These are phyloP conservation scores for Panopea generosa DNA, from an alignment of 2,888 invertebrate genomes.

Conservation along the genomic window DNA sequence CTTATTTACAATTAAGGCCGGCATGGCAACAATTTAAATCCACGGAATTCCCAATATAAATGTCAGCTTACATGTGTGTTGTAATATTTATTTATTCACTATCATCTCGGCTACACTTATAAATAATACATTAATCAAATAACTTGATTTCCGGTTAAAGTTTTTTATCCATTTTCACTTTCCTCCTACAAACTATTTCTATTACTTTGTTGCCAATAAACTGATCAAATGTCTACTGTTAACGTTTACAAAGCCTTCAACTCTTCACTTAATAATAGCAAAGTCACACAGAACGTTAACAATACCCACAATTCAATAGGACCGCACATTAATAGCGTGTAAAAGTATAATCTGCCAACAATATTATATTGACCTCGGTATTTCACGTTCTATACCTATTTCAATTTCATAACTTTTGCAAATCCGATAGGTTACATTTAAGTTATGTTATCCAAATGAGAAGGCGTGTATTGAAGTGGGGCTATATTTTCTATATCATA, in stretches of 20 bases:
- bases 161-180: too few species aligned
- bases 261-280: neutral
- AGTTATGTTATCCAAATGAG: too few species aligned
- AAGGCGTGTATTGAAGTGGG: too few species aligned
- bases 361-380: neutral
- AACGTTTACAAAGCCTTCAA: constrained; percentile 5
- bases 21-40: constrained; percentile 13
- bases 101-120: constrained; percentile 2
- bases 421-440: too few species aligned
- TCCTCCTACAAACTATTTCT: too few species aligned
- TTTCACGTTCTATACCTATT: too few species aligned
- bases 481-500: too few species aligned
- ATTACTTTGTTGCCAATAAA: too few species aligned
- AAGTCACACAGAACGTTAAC: constrained; percentile 21
- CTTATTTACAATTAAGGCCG: constrained; percentile 46
- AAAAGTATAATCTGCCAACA: constrained; percentile 21
- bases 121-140: neutral
- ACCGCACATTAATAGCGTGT: constrained; percentile 6
- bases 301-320: constrained; percentile 35
- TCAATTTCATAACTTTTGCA: too few species aligned
- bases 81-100: neutral
- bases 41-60: neutral
- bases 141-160: too few species aligned
- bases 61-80: too few species aligned
- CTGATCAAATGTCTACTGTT: neutral